A percentile compares a stretch with the other conserved stretches of the same genome.
Conservation (phyloP, 1,140 invertebrate species). For the Ericerus pela region DNA sequence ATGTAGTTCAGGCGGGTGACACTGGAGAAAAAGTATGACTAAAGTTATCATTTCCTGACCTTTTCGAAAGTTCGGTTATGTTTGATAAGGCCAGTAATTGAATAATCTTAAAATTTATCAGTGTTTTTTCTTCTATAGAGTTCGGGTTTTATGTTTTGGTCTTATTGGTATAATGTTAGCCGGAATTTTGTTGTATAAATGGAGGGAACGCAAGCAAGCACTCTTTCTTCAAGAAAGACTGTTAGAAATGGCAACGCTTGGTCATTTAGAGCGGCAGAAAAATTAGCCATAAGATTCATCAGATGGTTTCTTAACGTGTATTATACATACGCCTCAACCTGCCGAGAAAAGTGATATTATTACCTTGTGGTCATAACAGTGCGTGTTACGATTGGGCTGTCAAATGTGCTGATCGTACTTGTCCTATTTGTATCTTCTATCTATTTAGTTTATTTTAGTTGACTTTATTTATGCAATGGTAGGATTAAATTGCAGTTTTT, state of each 20-base stretch:
- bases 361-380: slow-evolving; percentile 70
- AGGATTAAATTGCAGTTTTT: not conserved
- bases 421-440: slow-evolving; percentile 58
- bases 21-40: no score
- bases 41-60: no score
- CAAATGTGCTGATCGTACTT: slow-evolving; percentile 41
- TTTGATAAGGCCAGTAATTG: no score
- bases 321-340: slow-evolving; percentile 46
- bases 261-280: slow-evolving; percentile 43
- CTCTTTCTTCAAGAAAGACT: not conserved
- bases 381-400: slow-evolving; percentile 66
- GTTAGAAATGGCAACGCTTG: not conserved
- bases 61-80: no score
- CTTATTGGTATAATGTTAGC: not conserved
- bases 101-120: no score
- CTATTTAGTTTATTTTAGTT: slow-evolving; percentile 47
- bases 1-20: no score
- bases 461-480: not conserved
- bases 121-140: no score
- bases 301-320: slow-evolving; percentile 49
- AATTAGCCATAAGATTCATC: slow-evolving; percentile 42
- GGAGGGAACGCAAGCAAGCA: not conserved
- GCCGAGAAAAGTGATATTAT: slow-evolving; percentile 47
- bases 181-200: not conserved
- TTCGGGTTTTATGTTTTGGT: no score